These are phyloP conservation scores for Hydrocynus forskahlii DNA, from an alignment of 2,797 vertebrate species.

Conservation along the genomic window DNA sequence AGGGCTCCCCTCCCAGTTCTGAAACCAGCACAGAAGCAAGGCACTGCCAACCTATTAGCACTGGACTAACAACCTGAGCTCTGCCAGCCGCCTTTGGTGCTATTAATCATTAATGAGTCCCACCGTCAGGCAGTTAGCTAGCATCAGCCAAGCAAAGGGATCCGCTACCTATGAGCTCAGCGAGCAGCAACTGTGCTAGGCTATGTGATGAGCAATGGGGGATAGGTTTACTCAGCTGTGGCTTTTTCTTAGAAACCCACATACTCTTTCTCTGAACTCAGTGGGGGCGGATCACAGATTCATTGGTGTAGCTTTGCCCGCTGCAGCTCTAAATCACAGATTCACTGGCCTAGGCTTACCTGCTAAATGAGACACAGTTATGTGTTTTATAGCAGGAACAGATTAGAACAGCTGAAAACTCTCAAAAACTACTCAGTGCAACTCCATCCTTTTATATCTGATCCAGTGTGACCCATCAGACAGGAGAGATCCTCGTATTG, in stretches of 20 bases:
- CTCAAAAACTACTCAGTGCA: constrained; percentile 21
- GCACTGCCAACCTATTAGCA: constrained; percentile 34
- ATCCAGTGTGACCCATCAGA: constrained; percentile 7
- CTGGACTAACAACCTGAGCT: constrained; percentile 43
- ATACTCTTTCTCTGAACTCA: constrained; percentile 28
- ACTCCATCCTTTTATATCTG: constrained; percentile 17
- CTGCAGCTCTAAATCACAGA: constrained; percentile 40
- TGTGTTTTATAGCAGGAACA: constrained; percentile 19
- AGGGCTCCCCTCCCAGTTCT: constrained; percentile 15
- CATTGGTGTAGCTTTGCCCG: constrained; percentile 25
- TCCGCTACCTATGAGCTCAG: constrained; percentile 32
- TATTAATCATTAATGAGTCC: constrained; percentile 52
- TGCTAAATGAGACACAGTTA: constrained; percentile 22
- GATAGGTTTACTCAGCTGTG: constrained; percentile 43
- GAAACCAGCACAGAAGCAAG: constrained; percentile 12
- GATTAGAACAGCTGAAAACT: constrained; percentile 32
- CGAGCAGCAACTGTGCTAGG: constrained; percentile 6
- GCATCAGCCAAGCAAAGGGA: constrained; percentile 32
- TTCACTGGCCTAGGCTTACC: constrained; percentile 27
- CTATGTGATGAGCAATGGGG: constrained; percentile 37
- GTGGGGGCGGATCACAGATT: constrained; percentile 36
- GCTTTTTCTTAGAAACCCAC: constrained; percentile 40
- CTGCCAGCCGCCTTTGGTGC: constrained; percentile 33
- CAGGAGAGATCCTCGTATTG: background rate
- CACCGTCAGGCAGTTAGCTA: constrained; percentile 31